A percentile compares a stretch with the other conserved stretches of the same genome.
Evolutionary conservation across 2,113 vertebrate genomes (phyloP).

Genomic region (Eulacestoma nigropectus): DNA sequence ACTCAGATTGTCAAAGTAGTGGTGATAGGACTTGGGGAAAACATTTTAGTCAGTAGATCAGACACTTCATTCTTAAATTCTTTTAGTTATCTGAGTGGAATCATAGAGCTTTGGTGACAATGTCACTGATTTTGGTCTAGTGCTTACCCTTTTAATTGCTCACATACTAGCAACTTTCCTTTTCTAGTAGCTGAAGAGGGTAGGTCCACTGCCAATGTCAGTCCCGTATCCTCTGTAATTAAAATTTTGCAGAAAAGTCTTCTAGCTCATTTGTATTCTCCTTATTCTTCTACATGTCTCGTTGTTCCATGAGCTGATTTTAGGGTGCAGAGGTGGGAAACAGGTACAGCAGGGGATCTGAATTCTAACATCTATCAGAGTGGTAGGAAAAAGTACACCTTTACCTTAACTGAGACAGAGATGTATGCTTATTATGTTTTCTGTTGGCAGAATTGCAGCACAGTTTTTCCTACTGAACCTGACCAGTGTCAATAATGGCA

Average conservation of each 20-base stretch:
- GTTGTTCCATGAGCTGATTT: neutral
- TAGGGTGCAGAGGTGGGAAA: neutral
- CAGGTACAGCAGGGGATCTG: neutral
- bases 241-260: neutral
- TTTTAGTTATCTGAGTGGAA: neutral
- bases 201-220: neutral
- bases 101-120: neutral
- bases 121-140: neutral
- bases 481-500: neutral
- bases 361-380: neutral
- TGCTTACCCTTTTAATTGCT: neutral
- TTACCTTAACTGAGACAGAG: neutral
- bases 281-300: neutral
- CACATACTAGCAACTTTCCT: neutral
- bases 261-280: neutral
- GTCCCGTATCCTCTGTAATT: neutral
- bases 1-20: neutral
- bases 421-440: neutral
- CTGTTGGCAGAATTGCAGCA: constrained; percentile 5
- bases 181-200: neutral
- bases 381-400: neutral
- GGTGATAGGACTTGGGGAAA: neutral
- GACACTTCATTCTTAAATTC: neutral
- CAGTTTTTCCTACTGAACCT: neutral
- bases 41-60: neutral